Percentiles rank a stretch among this genome's conserved stretches.
Conservation (phyloP, 2,888 invertebrate species). For the Marronus borbonicus region DNA sequence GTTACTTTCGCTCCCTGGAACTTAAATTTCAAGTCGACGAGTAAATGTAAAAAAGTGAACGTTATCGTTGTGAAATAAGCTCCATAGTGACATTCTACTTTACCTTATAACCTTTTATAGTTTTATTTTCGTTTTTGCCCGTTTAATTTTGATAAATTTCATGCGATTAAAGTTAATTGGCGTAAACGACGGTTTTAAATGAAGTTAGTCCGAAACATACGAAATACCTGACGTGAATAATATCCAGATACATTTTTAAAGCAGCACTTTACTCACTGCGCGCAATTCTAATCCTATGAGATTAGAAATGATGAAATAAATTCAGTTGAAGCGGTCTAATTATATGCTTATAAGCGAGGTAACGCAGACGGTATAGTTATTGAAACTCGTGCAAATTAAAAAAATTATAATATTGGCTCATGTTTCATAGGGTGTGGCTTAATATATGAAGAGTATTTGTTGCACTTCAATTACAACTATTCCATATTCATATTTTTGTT, state of each 20-base stretch:
- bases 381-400: no score
- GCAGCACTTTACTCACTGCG: neutral
- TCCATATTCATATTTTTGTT: no score
- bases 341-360: conserved; percentile 3
- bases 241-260: neutral
- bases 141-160: conserved; percentile 1
- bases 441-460: no score
- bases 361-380: neutral
- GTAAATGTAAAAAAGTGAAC: conserved; percentile 24
- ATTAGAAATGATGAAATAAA: conserved; percentile 17
- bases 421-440: no score
- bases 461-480: no score
- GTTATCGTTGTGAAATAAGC: conserved; percentile 11
- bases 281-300: conserved; percentile 1
- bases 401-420: no score
- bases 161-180: conserved; percentile 8
- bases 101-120: conserved; percentile 21
- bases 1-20: conserved; percentile 8
- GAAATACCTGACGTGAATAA: neutral
- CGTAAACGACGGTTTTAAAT: neutral
- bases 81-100: conserved; percentile 10
- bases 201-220: neutral
- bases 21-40: conserved; percentile 1
- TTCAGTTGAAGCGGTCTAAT: conserved; percentile 8
- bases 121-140: neutral